These are phyloP conservation scores for Sylvia atricapilla DNA, from an alignment of 2,113 vertebrate genomes.

Conservation along the genomic window DNA sequence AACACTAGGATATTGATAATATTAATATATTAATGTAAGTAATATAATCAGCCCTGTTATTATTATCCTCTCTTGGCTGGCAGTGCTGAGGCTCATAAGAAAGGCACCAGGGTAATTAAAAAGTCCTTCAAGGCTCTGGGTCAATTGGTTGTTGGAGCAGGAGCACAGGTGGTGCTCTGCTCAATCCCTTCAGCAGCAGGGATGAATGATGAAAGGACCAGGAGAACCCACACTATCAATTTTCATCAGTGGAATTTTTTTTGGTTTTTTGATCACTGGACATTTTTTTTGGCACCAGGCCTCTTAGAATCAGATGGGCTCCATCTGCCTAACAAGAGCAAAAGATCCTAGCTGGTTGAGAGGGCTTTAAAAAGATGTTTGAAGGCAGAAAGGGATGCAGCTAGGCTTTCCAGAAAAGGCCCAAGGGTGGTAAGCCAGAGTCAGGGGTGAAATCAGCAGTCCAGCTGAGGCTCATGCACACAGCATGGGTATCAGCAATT, in stretches of 20 bases:
- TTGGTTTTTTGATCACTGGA: fast-evolving
- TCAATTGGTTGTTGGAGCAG: neutral
- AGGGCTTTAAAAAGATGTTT: neutral
- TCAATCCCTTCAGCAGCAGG: neutral
- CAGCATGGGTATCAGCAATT: too few relatives aligned
- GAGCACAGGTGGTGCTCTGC: neutral
- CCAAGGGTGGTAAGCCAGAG: neutral
- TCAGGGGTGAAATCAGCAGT: neutral
- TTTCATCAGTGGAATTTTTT: neutral
- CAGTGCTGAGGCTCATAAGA: neutral
- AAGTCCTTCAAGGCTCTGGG: neutral
- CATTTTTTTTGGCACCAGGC: neutral
- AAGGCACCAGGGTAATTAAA: neutral
- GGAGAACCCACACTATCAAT: neutral
- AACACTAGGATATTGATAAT: neutral
- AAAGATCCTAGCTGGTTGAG: neutral
- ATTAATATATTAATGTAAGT: neutral
- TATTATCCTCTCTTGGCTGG: neutral
- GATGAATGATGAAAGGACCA: neutral
- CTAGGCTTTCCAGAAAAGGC: neutral
- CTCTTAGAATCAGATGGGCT: too few relatives aligned
- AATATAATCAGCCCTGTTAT: neutral
- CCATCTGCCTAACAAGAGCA: neutral
- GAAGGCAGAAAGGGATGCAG: neutral
- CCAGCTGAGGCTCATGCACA: fast-evolving